phyloP scores from a whole-genome alignment of 2,888 invertebrate species.

The Arrhopalites spinosus region DNA sequence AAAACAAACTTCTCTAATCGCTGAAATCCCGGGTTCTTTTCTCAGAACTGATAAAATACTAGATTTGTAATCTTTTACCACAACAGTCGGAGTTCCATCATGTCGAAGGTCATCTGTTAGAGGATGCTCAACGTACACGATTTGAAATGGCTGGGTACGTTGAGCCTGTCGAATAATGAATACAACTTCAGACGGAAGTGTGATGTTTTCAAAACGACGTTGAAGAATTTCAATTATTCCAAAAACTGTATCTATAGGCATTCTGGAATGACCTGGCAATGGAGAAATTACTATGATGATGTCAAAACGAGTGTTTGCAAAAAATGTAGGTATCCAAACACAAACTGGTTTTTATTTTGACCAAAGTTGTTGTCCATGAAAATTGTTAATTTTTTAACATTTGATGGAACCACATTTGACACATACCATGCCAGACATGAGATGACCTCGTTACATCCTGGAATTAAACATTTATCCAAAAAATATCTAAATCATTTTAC shows the following conservation, averaged over 20 bases:
- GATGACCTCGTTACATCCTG: conserved; percentile 33
- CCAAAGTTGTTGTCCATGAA: conserved; percentile 27
- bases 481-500: not conserved
- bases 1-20: not conserved
- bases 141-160: not conserved
- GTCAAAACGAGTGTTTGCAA: conserved; percentile 23
- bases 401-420: not conserved
- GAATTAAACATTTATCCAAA: not conserved
- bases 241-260: conserved; percentile 24
- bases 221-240: conserved; percentile 8
- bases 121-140: conserved; percentile 29
- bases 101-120: not conserved
- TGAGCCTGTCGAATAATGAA: conserved; percentile 11
- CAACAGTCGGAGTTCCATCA: not conserved
- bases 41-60: not conserved
- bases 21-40: not conserved
- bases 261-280: conserved; percentile 8
- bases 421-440: conserved; percentile 23
- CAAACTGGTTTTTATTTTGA: conserved; percentile 25
- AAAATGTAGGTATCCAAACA: not conserved
- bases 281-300: conserved; percentile 11
- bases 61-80: conserved; percentile 3
- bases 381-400: not conserved
- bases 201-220: conserved; percentile 14
- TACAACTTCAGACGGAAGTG: conserved; percentile 19